Evolutionary conservation across 2,888 invertebrate species (phyloP).

Genomic region (Pachydiplax longipennis): DNA sequence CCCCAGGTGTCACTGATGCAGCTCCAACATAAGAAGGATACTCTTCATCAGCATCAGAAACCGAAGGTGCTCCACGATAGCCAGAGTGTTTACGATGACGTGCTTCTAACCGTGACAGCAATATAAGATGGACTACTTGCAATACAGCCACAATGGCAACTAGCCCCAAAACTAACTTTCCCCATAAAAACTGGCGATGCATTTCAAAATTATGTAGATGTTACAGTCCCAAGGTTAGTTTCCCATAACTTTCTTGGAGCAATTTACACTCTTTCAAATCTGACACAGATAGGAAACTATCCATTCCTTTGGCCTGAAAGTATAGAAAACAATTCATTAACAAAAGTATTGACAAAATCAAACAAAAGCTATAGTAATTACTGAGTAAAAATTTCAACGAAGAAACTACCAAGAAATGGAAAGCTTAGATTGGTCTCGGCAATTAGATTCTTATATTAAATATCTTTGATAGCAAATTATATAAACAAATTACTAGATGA

Average conservation of each 20-base stretch:
- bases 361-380: too few species aligned
- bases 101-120: conserved; percentile 54
- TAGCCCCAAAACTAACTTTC: conserved; percentile 53
- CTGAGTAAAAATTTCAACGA: too few species aligned
- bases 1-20: conserved; percentile 13
- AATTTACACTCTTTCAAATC: background rate
- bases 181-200: conserved; percentile 52
- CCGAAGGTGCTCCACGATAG: conserved; percentile 3
- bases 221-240: background rate
- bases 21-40: conserved; percentile 9
- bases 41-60: conserved; percentile 14
- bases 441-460: too few species aligned
- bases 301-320: background rate
- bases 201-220: conserved; percentile 46
- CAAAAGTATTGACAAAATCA: too few species aligned
- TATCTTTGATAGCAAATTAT: too few species aligned
- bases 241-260: background rate
- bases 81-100: conserved; percentile 51
- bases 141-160: conserved; percentile 54
- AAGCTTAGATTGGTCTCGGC: too few species aligned
- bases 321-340: background rate
- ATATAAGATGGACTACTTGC: conserved; percentile 54
- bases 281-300: background rate
- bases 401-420: too few species aligned
- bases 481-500: too few species aligned